Evolutionary conservation across 2,113 vertebrate species (phyloP), one percentile per base, ranked within the genome.

Genomic region (Columba livia): DNA sequence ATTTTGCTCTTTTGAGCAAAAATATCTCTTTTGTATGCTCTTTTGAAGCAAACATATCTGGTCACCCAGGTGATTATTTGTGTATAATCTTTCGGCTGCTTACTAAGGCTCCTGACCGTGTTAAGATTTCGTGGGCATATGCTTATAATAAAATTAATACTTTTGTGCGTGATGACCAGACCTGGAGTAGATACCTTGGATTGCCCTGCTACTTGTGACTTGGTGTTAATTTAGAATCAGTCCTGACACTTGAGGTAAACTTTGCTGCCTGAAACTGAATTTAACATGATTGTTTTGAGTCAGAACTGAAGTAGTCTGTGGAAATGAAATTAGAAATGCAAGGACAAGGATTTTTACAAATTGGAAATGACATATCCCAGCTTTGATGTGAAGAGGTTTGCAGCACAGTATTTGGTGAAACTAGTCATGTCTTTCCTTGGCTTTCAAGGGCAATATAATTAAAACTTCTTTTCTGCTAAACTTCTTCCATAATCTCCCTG

Each of bases 401-500:
- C 32, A 79, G 53, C 64, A 40, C 10, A n/a, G 16, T 79, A 53
- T 31, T 86, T 74, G 31, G 24, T 88, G 32, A 53, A 88, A 65
- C 12, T 61, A 16, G 21, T 78, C 34, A 16, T 56, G 15, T 79
- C 20, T 83, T 18, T 64, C 48, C 40, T 74, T 80, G 42, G 9
- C 51, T 96, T 86, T 90, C 69, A 92, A 78, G 64, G n/a, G 38
- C 57, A 83, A 83, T 74, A 78, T n/a, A 80, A 86, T 88, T 38
- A 62, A 18, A 73, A 17, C 12, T 32, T 79, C 48, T 93, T 82
- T 87, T 29, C 58, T 2, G 1, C 32, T 90, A 28, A 80, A 85
- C 67, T 64, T 92, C 48, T 90, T 94, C 74, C 34, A 83, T 90
- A 53, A 87, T 90, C 26, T 93, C 42, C 36, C 65, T 92, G 88